phyloP scores from a whole-genome alignment of 2,888 invertebrate species.

The Nycteola revayana region DNA sequence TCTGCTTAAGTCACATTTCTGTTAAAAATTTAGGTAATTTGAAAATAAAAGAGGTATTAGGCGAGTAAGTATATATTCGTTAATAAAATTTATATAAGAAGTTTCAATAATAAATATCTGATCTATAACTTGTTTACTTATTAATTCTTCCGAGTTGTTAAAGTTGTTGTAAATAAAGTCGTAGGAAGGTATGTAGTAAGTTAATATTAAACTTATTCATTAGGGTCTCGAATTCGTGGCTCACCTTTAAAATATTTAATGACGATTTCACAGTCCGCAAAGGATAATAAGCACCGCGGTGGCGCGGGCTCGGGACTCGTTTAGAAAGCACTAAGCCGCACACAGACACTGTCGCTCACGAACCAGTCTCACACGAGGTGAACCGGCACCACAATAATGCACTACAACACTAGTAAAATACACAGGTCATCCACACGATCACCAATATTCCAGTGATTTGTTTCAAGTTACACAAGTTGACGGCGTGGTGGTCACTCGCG shows the following conservation, averaged over 20 bases:
- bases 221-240: slow-evolving; percentile 11
- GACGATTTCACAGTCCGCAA: slow-evolving; percentile 29
- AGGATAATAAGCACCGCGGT: slow-evolving; percentile 18
- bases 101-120: too few species aligned
- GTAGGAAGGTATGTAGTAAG: too few species aligned
- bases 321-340: slow-evolving; percentile 31
- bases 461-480: slow-evolving; percentile 39
- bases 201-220: too few species aligned
- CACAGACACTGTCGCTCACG: slow-evolving; percentile 36
- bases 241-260: slow-evolving; percentile 49
- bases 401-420: slow-evolving; percentile 33
- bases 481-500: slow-evolving; percentile 21
- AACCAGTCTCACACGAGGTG: slow-evolving; percentile 58
- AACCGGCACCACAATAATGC: slow-evolving; percentile 52
- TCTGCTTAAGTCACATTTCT: too few species aligned
- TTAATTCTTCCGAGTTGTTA: too few species aligned
- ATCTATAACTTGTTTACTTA: too few species aligned
- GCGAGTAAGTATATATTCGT: too few species aligned
- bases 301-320: slow-evolving; percentile 28
- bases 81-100: too few species aligned
- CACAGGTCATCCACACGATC: slow-evolving; percentile 19
- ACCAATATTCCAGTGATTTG: slow-evolving; percentile 26
- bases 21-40: too few species aligned
- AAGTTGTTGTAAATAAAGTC: too few species aligned
- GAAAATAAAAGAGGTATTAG: too few species aligned